Percentiles rank a stretch among this genome's conserved stretches.
Evolutionary conservation across 2,797 vertebrate genomes (phyloP).

Genomic region (Typhlichthys subterraneus): DNA sequence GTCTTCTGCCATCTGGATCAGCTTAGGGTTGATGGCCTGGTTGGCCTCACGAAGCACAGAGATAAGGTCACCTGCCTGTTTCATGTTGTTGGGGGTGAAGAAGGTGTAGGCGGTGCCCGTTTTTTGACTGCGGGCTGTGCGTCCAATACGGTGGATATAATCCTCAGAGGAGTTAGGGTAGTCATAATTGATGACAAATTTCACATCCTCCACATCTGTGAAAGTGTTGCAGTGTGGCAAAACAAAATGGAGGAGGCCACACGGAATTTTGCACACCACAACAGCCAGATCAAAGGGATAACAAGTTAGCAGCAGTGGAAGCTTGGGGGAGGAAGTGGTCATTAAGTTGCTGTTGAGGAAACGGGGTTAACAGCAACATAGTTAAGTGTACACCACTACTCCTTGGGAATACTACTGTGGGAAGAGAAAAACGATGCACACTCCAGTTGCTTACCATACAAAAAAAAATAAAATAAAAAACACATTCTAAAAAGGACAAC

Average conservation of each 20-base stretch:
- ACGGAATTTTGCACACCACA: constrained; percentile 97
- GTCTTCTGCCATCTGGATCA: constrained; percentile 94
- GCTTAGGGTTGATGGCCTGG: constrained; percentile 98
- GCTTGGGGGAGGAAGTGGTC: constrained; percentile 70
- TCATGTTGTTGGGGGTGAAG: constrained; percentile 99
- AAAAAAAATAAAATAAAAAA: constrained; percentile 35
- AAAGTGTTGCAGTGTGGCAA: constrained; percentile 99
- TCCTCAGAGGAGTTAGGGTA: constrained; percentile 99
- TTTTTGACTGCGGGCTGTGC: constrained; percentile 98
- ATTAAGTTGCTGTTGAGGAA: constrained; percentile 66
- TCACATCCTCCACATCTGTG: constrained; percentile 99
- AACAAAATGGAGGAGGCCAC: constrained; percentile 84
- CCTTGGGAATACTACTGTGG: constrained; percentile 86
- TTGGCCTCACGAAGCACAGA: constrained; percentile 98
- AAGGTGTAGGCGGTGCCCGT: constrained; percentile 99
- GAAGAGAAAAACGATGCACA: constrained; percentile 89
- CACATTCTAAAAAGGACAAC: constrained; percentile 72
- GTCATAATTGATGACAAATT: constrained; percentile 99
- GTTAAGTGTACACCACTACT: constrained; percentile 60
- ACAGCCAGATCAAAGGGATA: constrained; percentile 94
- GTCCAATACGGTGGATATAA: constrained; percentile 99
- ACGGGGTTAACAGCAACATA: constrained; percentile 74
- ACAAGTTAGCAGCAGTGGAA: constrained; percentile 86
- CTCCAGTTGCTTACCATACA: constrained; percentile 79
- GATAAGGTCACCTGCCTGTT: constrained; percentile 96